Evolutionary conservation across 2,113 vertebrate genomes (phyloP).

Genomic region (Drymodes brunneopygia): DNA sequence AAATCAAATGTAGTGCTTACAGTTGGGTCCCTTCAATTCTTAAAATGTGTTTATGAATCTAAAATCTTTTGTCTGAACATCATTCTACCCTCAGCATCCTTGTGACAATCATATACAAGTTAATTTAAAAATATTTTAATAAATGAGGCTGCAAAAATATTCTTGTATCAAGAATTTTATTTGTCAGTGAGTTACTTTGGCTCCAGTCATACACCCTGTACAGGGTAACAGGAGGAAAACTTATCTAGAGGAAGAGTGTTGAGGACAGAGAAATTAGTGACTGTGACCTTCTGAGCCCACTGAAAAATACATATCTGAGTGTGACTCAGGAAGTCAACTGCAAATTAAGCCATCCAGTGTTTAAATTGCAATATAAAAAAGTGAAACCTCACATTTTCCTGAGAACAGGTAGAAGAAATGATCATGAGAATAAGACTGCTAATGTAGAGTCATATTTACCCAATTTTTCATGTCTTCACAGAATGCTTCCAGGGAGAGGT

Average conservation of each 20-base stretch:
- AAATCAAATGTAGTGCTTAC: not conserved
- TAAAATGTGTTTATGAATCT: not conserved
- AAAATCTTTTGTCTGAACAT: not conserved
- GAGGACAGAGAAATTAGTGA: not conserved
- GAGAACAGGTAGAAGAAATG: not conserved
- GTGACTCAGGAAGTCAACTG: not conserved
- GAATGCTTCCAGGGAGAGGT: not conserved
- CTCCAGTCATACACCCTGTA: rapidly evolving
- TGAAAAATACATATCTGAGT: not conserved
- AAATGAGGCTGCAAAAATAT: not conserved
- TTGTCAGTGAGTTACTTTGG: not conserved
- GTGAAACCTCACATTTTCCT: not conserved
- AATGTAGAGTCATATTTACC: not conserved
- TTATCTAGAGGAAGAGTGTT: not conserved
- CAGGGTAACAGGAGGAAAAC: not conserved
- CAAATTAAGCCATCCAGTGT: not conserved
- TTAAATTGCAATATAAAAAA: not conserved
- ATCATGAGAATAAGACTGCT: not conserved
- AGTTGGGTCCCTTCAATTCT: not conserved
- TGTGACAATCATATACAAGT: not conserved
- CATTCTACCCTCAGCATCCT: not conserved
- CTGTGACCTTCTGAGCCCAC: not conserved
- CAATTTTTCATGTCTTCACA: not conserved
- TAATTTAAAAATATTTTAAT: not conserved
- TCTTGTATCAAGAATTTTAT: not conserved